Evolutionary conservation across 1,140 invertebrate species (phyloP).

Genomic region (Aphelenchoides avenae): DNA sequence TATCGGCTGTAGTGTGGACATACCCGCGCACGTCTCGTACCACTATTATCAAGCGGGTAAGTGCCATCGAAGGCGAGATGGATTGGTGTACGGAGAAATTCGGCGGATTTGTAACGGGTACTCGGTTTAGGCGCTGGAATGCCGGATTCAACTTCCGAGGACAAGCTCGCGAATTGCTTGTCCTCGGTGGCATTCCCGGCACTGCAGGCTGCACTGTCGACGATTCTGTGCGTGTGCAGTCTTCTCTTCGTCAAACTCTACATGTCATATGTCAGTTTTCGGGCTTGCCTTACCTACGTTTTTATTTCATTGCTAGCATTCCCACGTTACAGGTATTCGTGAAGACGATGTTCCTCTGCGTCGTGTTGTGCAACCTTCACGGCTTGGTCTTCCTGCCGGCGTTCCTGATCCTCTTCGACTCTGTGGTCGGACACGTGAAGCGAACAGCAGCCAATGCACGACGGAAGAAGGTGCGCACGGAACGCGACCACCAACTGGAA

Average conservation of each 20-base stretch:
- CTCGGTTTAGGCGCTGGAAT: neutral
- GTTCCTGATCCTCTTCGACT: conserved; percentile 50
- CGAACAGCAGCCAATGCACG: too few relatives aligned
- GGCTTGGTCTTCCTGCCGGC: conserved; percentile 56
- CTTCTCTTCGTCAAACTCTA: conserved; percentile 54
- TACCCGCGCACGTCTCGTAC: conserved; percentile 62
- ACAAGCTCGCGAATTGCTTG: conserved; percentile 55
- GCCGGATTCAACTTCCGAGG: conserved; percentile 16
- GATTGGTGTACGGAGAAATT: neutral
- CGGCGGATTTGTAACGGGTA: neutral
- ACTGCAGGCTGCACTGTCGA: conserved; percentile 52
- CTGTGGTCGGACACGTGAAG: conserved; percentile 20
- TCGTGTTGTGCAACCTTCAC: conserved; percentile 53
- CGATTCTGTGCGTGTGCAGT: conserved; percentile 51
- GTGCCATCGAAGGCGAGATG: conserved; percentile 23
- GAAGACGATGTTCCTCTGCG: conserved; percentile 55
- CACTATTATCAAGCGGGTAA: conserved; percentile 62
- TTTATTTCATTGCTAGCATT: too few relatives aligned
- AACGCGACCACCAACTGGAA: too few relatives aligned
- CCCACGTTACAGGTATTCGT: conserved; percentile 54
- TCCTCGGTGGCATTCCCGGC: conserved; percentile 57
- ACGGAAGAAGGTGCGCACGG: too few relatives aligned
- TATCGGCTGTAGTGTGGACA: conserved; percentile 62
- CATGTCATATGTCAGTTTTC: conserved; percentile 46
- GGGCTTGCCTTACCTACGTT: neutral